Conservation (phyloP, 37 sponge, comb jelly and placozoan genomes). For the Oopsacas minuta region DNA sequence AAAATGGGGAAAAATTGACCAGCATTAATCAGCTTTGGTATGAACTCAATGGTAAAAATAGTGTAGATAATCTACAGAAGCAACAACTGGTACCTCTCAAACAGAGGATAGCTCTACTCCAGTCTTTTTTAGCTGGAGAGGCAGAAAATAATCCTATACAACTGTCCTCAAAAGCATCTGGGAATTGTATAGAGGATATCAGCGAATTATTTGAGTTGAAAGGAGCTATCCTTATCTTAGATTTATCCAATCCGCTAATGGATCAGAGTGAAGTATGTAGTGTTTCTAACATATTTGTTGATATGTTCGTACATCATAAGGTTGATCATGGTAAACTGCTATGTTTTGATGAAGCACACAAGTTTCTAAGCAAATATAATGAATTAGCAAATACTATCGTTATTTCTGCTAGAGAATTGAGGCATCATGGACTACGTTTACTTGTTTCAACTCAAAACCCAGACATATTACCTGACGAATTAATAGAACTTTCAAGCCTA, state of each 20-base stretch:
- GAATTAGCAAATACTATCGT: background rate
- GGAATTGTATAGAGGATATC: background rate
- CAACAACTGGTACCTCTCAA: background rate
- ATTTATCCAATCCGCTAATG: background rate
- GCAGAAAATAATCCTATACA: background rate
- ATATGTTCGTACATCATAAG: background rate
- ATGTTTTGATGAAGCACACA: constrained; percentile 10
- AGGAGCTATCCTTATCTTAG: background rate
- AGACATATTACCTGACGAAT: background rate
- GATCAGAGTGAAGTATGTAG: background rate
- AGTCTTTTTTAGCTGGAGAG: background rate
- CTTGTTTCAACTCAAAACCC: background rate
- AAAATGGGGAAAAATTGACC: background rate
- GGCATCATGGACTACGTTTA: background rate
- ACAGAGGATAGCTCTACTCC: background rate
- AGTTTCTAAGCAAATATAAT: background rate
- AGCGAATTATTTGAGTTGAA: background rate
- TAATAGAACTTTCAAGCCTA: background rate
- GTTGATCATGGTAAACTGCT: constrained; percentile 5
- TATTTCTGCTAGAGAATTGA: background rate
- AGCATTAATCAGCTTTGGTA: background rate
- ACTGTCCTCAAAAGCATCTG: background rate
- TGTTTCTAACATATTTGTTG: background rate
- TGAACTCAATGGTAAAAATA: background rate
- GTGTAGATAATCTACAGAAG: background rate